Percentiles rank a stretch among this genome's conserved stretches.
Conservation (phyloP, 2,888 invertebrate genomes). For the Sarcophaga rosellei region DNA sequence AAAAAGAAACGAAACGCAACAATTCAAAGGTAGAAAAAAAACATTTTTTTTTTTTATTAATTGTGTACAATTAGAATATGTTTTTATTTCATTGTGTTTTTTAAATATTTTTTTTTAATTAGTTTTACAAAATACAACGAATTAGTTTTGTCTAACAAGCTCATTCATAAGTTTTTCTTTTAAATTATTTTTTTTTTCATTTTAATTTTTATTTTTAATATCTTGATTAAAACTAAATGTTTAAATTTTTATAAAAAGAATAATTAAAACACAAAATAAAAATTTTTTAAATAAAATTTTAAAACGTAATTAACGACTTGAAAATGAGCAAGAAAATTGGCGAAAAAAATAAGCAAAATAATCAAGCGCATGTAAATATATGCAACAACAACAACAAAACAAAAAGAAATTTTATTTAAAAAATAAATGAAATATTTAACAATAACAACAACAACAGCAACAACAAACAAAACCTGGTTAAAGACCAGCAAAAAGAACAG, state of each 20-base stretch:
- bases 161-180: neutral
- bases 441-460: slow-evolving; percentile 7
- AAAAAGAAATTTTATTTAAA: neutral
- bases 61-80: slow-evolving; percentile 27
- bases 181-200: neutral
- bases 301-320: slow-evolving; percentile 47
- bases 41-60: neutral
- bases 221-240: slow-evolving; percentile 21
- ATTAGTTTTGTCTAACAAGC: neutral
- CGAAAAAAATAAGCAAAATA: too few species aligned
- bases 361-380: too few species aligned
- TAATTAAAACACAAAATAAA: neutral
- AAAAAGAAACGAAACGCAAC: neutral
- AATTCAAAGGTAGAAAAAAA: slow-evolving; percentile 29
- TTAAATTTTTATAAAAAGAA: slow-evolving; percentile 26
- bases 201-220: slow-evolving; percentile 3
- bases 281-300: slow-evolving; percentile 39
- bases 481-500: neutral
- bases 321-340: too few species aligned
- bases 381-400: neutral
- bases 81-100: neutral
- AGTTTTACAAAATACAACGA: neutral
- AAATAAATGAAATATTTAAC: slow-evolving; percentile 8
- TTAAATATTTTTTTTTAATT: slow-evolving; percentile 3
- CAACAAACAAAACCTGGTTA: neutral